These are phyloP conservation scores for Indicator maculatus DNA, from an alignment of 2,113 vertebrate species.

Conservation along the genomic window DNA sequence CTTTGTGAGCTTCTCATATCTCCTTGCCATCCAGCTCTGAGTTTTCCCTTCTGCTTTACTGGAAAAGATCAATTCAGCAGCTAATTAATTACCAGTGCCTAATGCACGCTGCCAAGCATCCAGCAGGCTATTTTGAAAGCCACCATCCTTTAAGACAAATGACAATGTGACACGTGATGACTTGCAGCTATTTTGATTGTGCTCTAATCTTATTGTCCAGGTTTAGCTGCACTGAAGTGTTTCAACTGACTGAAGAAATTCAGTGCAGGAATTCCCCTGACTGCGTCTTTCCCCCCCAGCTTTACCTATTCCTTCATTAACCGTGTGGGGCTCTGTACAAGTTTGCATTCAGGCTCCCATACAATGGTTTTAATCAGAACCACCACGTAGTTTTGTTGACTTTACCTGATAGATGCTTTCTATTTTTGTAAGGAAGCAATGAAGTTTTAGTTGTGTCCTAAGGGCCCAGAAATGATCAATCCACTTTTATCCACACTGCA, in stretches of 20 bases:
- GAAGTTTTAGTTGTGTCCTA: neutral
- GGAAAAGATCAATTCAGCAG: conserved; percentile 43
- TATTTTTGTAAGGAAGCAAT: neutral
- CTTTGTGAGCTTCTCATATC: rapidly evolving
- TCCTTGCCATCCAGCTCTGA: neutral
- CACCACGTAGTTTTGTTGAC: neutral
- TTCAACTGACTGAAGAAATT: neutral
- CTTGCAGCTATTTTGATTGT: conserved; percentile 17
- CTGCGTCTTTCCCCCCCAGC: neutral
- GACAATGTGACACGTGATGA: neutral
- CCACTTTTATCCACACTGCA: neutral
- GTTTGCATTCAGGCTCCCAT: neutral
- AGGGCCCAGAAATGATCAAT: neutral
- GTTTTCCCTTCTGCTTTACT: conserved; percentile 5
- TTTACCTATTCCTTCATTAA: neutral
- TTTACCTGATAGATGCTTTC: neutral
- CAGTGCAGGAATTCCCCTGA: neutral
- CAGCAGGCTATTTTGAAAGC: conserved; percentile 24
- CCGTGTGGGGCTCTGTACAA: neutral
- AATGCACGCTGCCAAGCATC: neutral
- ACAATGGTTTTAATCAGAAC: neutral
- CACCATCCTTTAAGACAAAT: neutral
- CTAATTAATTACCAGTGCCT: conserved; percentile 46
- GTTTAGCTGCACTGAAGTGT: neutral
- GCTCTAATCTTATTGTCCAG: neutral